Conservation (phyloP, 2,113 vertebrate species). For the Rhinoderma darwinii region DNA sequence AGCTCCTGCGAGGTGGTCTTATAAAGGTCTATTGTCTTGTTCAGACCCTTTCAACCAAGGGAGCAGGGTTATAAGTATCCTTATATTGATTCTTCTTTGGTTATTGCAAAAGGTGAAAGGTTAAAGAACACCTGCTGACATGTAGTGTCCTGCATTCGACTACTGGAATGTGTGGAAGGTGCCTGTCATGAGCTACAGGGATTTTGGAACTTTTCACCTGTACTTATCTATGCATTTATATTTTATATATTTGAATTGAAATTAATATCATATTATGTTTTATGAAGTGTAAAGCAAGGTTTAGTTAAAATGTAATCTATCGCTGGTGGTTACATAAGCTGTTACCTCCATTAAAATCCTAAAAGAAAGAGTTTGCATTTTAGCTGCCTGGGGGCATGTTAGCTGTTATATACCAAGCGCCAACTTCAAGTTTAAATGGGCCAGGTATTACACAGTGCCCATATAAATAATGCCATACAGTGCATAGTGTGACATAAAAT, state of each 20-base stretch:
- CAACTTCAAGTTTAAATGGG: too few relatives aligned
- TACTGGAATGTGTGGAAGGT: not conserved
- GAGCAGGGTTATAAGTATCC: not conserved
- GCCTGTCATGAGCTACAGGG: not conserved
- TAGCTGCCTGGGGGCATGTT: too few relatives aligned
- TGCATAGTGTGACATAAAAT: too few relatives aligned
- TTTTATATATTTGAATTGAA: too few relatives aligned
- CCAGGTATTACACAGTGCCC: too few relatives aligned
- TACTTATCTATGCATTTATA: not conserved
- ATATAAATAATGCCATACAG: too few relatives aligned
- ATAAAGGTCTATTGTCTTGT: constrained; percentile 9
- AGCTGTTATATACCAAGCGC: too few relatives aligned
- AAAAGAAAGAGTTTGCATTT: too few relatives aligned
- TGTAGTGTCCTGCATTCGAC: not conserved
- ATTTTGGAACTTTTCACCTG: not conserved
- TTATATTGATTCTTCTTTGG: constrained; percentile 30
- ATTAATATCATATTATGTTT: not conserved
- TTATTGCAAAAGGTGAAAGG: constrained; percentile 36
- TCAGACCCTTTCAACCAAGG: constrained; percentile 5
- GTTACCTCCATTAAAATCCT: too few relatives aligned
- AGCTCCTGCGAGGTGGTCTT: not conserved
- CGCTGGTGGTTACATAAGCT: too few relatives aligned
- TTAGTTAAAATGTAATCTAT: too few relatives aligned
- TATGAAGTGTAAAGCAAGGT: too few relatives aligned
- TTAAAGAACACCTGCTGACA: constrained; percentile 39